These are phyloP conservation scores for Emydocephalus ijimae DNA, from an alignment of 2,113 vertebrate genomes.

Conservation along the genomic window DNA sequence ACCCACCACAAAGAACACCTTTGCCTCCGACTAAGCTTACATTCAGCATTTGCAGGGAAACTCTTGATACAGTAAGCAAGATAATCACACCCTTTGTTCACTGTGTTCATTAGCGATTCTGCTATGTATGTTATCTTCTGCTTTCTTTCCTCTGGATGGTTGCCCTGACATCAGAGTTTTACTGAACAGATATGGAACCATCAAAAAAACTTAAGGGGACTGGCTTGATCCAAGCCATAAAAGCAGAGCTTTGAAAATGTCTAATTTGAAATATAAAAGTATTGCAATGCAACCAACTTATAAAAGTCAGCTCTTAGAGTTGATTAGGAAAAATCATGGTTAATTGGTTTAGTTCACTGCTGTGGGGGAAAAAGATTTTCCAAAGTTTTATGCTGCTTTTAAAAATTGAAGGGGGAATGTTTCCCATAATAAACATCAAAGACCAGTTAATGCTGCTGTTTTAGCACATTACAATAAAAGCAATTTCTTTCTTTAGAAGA, in stretches of 20 bases:
- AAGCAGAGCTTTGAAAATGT: neutral
- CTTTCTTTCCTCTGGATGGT: neutral
- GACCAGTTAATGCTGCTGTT: neutral
- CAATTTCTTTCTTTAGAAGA: neutral
- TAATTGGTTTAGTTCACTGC: neutral
- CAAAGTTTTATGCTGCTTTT: neutral
- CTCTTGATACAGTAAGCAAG: neutral
- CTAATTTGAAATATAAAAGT: neutral
- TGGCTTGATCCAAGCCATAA: neutral
- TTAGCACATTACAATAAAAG: neutral
- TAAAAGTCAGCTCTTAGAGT: neutral
- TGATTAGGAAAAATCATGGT: neutral
- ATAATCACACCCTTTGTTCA: neutral
- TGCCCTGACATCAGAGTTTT: neutral
- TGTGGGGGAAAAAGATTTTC: neutral
- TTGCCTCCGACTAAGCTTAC: neutral
- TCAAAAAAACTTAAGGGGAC: neutral
- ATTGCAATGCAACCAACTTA: neutral
- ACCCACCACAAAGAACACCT: neutral
- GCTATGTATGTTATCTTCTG: conserved; percentile 12
- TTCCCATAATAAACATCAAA: neutral
- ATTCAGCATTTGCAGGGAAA: neutral
- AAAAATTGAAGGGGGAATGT: neutral
- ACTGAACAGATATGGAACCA: neutral
- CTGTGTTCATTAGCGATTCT: neutral